Evolutionary conservation across 2,797 vertebrate genomes (phyloP).

Genomic region (Rhabdophis nuchalis): DNA sequence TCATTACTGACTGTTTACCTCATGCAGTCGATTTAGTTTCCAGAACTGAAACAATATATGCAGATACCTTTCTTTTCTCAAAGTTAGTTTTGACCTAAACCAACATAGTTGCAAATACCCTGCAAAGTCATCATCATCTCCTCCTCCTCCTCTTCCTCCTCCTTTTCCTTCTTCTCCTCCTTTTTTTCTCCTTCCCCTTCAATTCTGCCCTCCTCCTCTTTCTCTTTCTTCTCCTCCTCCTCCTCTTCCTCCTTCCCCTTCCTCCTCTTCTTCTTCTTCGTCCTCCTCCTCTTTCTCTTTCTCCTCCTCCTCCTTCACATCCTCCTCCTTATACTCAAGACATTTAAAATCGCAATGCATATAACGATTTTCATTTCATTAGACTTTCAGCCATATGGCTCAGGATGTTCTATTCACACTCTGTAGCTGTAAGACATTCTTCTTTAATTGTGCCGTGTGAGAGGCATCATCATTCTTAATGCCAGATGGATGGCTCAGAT

Average conservation of each 20-base stretch:
- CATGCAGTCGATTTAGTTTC: neutral
- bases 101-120: neutral
- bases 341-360: constrained; percentile 39
- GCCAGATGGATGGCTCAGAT: constrained; percentile 6
- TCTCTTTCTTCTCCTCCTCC: neutral
- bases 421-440: constrained; percentile 31
- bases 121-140: too few species aligned
- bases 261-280: too few species aligned
- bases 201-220: too few species aligned
- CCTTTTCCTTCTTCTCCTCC: neutral
- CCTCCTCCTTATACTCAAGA: neutral
- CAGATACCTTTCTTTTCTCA: neutral
- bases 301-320: neutral
- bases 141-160: too few species aligned
- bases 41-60: constrained; percentile 14
- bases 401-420: constrained; percentile 33
- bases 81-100: neutral
- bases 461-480: constrained; percentile 35
- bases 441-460: neutral
- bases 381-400: constrained; percentile 43
- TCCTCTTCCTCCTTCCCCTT: neutral
- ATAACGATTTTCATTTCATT: constrained; percentile 41
- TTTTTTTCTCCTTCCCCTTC: neutral
- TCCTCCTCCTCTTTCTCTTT: neutral
- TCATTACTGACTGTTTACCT: constrained; percentile 15